Conservation (phyloP, 2,888 invertebrate genomes). For the Agrotis clavis region DNA sequence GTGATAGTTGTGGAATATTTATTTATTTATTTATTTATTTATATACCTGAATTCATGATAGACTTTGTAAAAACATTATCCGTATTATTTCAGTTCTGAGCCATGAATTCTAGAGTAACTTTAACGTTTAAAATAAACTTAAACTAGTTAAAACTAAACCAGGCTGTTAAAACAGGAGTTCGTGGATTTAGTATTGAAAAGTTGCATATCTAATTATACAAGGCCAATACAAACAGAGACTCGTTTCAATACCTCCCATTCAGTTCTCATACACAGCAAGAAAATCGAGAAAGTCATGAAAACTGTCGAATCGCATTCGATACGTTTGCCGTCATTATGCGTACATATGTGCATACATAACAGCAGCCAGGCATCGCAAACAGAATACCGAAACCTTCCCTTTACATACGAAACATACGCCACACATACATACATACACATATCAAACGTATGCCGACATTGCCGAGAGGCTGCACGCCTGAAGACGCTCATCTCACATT, state of each 20-base stretch:
- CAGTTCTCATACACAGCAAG: not conserved
- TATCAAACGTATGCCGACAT: slow-evolving; percentile 44
- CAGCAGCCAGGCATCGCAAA: slow-evolving; percentile 36
- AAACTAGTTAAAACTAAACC: not conserved
- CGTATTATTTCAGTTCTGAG: not conserved
- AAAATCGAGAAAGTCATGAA: slow-evolving; percentile 44
- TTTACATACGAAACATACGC: slow-evolving; percentile 30
- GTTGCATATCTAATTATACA: not conserved
- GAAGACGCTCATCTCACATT: slow-evolving; percentile 51
- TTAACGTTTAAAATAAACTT: not conserved
- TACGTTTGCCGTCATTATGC: slow-evolving; percentile 52
- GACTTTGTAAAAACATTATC: not conserved
- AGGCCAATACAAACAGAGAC: not conserved
- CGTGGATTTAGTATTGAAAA: not conserved
- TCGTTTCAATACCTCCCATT: not conserved
- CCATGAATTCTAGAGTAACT: not conserved
- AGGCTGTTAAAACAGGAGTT: not conserved
- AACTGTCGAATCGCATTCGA: slow-evolving; percentile 44
- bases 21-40: too few relatives aligned
- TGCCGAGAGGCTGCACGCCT: slow-evolving; percentile 43
- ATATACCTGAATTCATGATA: not conserved
- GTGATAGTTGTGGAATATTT: too few relatives aligned
- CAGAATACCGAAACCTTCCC: slow-evolving; percentile 52
- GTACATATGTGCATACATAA: slow-evolving; percentile 32
- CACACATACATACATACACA: slow-evolving; percentile 8